phyloP scores from a whole-genome alignment of 2,888 invertebrate species.

The Aspidiotus destructor region DNA sequence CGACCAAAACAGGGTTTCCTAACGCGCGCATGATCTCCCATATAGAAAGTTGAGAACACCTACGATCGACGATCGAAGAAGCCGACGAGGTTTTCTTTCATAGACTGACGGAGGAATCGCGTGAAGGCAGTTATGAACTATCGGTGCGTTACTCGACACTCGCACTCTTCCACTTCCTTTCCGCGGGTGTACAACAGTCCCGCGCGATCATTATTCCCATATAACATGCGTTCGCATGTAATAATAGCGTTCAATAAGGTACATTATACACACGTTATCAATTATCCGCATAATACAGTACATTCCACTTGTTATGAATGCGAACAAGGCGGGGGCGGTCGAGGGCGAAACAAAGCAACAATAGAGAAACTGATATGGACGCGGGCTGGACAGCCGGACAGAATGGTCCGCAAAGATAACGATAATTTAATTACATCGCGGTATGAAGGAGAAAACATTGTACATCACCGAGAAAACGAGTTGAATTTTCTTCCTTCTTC shows the following conservation, averaged over 20 bases:
- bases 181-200: not conserved
- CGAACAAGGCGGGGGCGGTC: no score
- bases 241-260: not conserved
- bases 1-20: not conserved
- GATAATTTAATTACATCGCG: no score
- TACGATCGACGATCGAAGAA: not conserved
- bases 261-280: constrained; percentile 2
- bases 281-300: not conserved
- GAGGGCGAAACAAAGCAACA: no score
- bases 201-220: constrained; percentile 2
- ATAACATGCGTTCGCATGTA: not conserved
- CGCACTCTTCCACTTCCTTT: constrained; percentile 1
- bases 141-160: not conserved
- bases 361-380: no score
- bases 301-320: no score
- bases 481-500: no score
- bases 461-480: no score
- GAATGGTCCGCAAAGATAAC: no score
- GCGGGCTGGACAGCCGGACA: no score
- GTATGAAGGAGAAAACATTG: no score
- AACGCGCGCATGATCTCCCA: not conserved
- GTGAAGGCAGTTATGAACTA: not conserved
- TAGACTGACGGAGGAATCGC: not conserved
- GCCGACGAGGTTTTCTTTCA: constrained; percentile 1
- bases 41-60: not conserved